phyloP scores from a whole-genome alignment of 2,888 invertebrate genomes.

The Strigamia crassipes region DNA sequence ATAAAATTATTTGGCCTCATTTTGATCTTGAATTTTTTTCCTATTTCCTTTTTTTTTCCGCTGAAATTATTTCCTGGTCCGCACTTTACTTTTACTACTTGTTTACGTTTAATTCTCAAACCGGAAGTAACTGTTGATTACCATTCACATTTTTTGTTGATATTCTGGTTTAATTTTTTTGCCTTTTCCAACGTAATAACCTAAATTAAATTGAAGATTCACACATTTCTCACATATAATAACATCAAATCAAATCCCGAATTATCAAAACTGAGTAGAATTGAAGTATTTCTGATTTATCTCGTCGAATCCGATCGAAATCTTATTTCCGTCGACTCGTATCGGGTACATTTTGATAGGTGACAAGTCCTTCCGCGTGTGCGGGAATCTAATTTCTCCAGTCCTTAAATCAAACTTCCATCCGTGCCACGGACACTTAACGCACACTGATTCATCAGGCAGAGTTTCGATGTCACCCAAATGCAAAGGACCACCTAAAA shows the following conservation, averaged over 20 bases:
- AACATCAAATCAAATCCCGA: not conserved
- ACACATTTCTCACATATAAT: not conserved
- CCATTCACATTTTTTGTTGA: too few species aligned
- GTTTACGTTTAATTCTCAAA: not conserved
- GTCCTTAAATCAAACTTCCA: constrained; percentile 31
- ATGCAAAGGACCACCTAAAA: constrained; percentile 36
- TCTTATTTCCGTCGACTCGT: not conserved
- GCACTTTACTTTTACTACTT: not conserved
- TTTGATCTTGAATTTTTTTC: constrained; percentile 8
- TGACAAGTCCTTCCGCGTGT: not conserved
- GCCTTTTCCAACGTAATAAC: too few species aligned
- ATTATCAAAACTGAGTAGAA: not conserved
- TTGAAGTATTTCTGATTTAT: not conserved
- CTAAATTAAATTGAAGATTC: too few species aligned
- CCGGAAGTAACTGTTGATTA: not conserved
- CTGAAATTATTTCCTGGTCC: not conserved
- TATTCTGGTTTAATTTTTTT: too few species aligned
- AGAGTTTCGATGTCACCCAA: constrained; percentile 26
- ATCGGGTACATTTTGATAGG: not conserved
- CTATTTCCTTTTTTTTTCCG: not conserved
- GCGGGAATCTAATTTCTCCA: constrained; percentile 4
- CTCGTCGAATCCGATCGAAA: constrained; percentile 15
- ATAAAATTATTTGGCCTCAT: not conserved
- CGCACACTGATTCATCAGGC: constrained; percentile 16
- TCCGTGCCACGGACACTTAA: constrained; percentile 31